A percentile compares a stretch with the other conserved stretches of the same genome.
These are phyloP conservation scores for Euplagia quadripunctaria DNA, from an alignment of 2,888 invertebrate species.

Conservation along the genomic window DNA sequence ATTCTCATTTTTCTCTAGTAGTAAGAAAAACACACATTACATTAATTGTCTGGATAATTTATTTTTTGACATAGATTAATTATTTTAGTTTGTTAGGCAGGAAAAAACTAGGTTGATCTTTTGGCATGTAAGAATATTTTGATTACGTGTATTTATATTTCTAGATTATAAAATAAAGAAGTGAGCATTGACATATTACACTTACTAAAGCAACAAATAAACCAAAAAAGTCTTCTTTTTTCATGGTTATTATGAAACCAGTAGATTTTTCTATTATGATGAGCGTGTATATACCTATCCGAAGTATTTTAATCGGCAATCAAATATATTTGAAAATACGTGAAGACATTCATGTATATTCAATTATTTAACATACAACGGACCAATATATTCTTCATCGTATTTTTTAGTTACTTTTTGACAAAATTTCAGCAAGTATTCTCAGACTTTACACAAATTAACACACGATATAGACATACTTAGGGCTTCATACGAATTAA, in stretches of 20 bases:
- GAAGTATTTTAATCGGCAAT: too few relatives aligned
- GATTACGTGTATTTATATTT: not conserved
- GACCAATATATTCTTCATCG: too few relatives aligned
- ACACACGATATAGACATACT: not conserved
- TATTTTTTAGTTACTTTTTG: not conserved
- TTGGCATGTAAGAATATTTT: not conserved
- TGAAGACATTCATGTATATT: too few relatives aligned
- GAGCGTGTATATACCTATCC: not conserved
- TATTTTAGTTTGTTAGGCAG: too few relatives aligned
- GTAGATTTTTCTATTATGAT: not conserved
- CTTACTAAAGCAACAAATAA: not conserved
- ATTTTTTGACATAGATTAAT: not conserved
- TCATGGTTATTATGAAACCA: not conserved
- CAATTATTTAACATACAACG: too few relatives aligned
- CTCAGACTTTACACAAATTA: not conserved
- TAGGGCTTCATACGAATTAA: constrained; percentile 3
- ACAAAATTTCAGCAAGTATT: not conserved
- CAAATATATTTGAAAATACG: too few relatives aligned
- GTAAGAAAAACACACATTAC: not conserved
- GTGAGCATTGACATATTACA: not conserved
- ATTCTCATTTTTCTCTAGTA: not conserved
- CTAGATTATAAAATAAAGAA: not conserved
- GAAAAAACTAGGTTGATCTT: not conserved
- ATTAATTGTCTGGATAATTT: not conserved
- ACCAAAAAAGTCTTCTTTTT: not conserved